Percentiles rank a stretch among this genome's conserved stretches.
Evolutionary conservation across 1,140 invertebrate genomes (phyloP).

Genomic region (Cyphomyrmex costatus): DNA sequence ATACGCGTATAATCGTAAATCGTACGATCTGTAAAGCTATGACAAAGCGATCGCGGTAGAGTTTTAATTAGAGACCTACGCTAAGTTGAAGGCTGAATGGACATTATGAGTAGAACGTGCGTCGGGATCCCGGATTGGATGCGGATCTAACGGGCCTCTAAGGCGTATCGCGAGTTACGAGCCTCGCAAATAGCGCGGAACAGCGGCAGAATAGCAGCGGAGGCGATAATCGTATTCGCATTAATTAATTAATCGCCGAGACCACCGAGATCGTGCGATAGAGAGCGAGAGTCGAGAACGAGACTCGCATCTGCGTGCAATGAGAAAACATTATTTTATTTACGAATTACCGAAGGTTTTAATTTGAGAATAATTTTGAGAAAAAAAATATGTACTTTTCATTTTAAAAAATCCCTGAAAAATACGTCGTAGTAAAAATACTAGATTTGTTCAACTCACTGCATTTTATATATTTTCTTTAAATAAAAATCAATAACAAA

Average conservation of each 20-base stretch:
- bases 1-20: neutral
- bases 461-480: neutral
- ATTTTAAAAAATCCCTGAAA: neutral
- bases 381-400: neutral
- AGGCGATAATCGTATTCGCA: neutral
- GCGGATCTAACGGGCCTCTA: conserved; percentile 59
- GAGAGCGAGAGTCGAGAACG: neutral
- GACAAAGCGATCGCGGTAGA: neutral
- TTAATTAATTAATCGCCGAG: conserved; percentile 34
- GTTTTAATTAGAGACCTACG: conserved; percentile 58
- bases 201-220: neutral
- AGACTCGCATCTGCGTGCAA: no score
- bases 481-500: neutral
- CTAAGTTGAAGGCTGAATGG: conserved; percentile 54
- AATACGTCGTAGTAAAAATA: neutral
- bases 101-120: conserved; percentile 50
- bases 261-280: conserved; percentile 8
- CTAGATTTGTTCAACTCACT: neutral
- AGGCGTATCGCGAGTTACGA: conserved; percentile 3
- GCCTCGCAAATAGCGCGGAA: conserved; percentile 33
- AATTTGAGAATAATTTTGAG: neutral
- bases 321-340: neutral
- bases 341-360: neutral
- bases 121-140: conserved; percentile 61
- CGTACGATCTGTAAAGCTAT: neutral